Evolutionary conservation across 2,113 vertebrate species (phyloP).

Genomic region (Microcebus lehilahytsara): DNA sequence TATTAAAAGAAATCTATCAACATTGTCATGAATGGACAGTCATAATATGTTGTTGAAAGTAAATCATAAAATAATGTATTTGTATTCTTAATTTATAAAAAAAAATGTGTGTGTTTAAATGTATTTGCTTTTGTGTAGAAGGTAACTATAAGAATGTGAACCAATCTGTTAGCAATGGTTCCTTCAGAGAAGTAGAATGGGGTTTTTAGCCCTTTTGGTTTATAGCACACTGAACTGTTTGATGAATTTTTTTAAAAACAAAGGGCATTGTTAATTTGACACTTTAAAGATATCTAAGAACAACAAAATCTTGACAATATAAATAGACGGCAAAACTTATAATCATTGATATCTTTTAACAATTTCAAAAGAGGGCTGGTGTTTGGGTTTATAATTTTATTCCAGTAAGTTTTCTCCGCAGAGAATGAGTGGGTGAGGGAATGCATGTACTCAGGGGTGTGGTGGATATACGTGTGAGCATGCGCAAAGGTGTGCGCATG

Average conservation of each 20-base stretch:
- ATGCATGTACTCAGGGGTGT: accelerated
- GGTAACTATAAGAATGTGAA: background rate
- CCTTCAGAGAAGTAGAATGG: background rate
- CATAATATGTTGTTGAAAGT: background rate
- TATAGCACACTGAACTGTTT: background rate
- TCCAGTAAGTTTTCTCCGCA: background rate
- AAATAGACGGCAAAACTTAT: background rate
- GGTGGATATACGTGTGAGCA: accelerated
- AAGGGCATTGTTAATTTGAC: background rate
- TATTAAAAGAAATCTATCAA: background rate
- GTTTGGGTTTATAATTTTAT: background rate
- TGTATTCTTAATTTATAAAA: background rate
- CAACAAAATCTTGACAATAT: background rate
- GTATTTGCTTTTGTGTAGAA: background rate
- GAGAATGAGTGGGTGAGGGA: background rate
- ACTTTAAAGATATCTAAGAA: background rate
- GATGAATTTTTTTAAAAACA: background rate
- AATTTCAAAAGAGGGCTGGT: background rate
- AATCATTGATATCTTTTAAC: background rate
- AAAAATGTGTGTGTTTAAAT: background rate
- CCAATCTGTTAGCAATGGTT: background rate
- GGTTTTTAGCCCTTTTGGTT: background rate
- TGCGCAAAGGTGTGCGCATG: accelerated
- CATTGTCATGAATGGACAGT: background rate
- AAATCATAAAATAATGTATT: background rate